A percentile compares a stretch with the other conserved stretches of the same genome.
phyloP scores from a whole-genome alignment of 2,113 vertebrate genomes.

The Corydoras sp. region DNA sequence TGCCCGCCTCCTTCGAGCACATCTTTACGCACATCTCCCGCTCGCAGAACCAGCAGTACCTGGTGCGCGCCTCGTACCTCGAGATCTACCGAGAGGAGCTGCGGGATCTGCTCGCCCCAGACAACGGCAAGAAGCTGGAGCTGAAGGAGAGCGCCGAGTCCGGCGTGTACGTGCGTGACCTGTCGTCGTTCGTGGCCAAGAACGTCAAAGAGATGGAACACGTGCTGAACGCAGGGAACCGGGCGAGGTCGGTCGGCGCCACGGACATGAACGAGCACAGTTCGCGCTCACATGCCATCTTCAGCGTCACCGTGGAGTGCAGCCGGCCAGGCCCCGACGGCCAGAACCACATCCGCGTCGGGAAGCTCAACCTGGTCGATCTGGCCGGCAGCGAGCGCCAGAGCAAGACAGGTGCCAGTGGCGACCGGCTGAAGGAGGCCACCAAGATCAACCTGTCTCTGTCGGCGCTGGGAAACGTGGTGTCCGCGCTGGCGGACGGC shows the following conservation, averaged over 20 bases:
- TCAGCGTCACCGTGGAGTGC: conserved; percentile 93
- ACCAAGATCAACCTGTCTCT: conserved; percentile 97
- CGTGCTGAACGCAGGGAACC: conserved; percentile 93
- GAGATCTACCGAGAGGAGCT: conserved; percentile 98
- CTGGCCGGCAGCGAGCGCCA: conserved; percentile 93
- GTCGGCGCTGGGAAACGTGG: conserved; percentile 92
- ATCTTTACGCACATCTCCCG: conserved; percentile 97
- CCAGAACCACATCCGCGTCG: conserved; percentile 89
- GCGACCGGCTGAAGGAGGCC: conserved; percentile 89
- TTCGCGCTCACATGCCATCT: conserved; percentile 92
- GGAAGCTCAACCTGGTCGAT: conserved; percentile 94
- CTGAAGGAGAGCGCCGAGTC: conserved; percentile 92
- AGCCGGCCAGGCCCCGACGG: conserved; percentile 85
- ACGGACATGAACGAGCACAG: conserved; percentile 97
- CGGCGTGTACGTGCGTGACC: conserved; percentile 90
- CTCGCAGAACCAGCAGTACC: conserved; percentile 93
- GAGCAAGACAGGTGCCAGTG: conserved; percentile 77
- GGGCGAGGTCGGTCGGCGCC: conserved; percentile 79
- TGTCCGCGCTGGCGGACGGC: conserved; percentile 87
- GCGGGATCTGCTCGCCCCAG: conserved; percentile 81
- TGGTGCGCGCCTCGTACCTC: conserved; percentile 93
- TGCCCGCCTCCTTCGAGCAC: conserved; percentile 91
- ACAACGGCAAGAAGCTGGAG: conserved; percentile 80
- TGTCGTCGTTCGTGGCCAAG: conserved; percentile 95
- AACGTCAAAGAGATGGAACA: conserved; percentile 97